These are phyloP conservation scores for Drosophila mimetica DNA, from an alignment of 2,888 invertebrate species.

Conservation along the genomic window DNA sequence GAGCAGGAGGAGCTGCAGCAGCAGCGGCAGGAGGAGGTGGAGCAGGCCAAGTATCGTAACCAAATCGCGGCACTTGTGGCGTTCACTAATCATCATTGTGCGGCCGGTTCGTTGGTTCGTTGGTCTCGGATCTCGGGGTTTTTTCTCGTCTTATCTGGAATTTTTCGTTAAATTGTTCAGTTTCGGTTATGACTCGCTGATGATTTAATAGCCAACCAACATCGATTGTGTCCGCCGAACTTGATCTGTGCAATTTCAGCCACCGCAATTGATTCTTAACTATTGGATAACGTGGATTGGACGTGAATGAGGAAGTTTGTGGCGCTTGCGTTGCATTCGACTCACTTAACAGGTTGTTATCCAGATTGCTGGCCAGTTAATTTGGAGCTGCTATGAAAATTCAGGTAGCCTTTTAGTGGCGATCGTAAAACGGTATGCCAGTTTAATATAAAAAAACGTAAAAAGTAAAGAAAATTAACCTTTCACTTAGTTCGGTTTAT, in stretches of 20 bases:
- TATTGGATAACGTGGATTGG: conserved; percentile 25
- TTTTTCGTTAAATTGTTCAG: conserved; percentile 53
- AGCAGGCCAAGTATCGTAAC: conserved; percentile 73
- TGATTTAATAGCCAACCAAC: conserved; percentile 53
- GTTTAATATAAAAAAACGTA: conserved; percentile 14
- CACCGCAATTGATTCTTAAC: conserved; percentile 34
- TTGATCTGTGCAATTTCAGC: conserved; percentile 23
- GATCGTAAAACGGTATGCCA: conserved; percentile 27
- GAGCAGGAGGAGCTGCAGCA: conserved; percentile 22
- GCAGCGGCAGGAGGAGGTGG: conserved; percentile 27
- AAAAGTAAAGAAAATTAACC: conserved; percentile 38
- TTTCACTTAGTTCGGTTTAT: conserved; percentile 24
- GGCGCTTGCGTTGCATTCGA: conserved; percentile 18
- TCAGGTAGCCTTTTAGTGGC: conserved; percentile 28
- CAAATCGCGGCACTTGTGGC: conserved; percentile 81
- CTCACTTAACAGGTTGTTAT: conserved; percentile 44
- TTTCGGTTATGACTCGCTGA: conserved; percentile 52
- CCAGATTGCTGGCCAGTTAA: conserved; percentile 37
- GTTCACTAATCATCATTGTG: conserved; percentile 79
- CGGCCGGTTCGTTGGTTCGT: conserved; percentile 35
- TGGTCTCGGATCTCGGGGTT: conserved; percentile 25
- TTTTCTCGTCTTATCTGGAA: conserved; percentile 59
- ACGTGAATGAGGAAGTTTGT: conserved; percentile 30
- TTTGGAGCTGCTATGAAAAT: conserved; percentile 12
- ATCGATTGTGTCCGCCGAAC: conserved; percentile 37